A percentile compares a stretch with the other conserved stretches of the same genome.
These are phyloP conservation scores for Pachyramphus minor DNA, from an alignment of 2,113 vertebrate genomes.

Conservation along the genomic window DNA sequence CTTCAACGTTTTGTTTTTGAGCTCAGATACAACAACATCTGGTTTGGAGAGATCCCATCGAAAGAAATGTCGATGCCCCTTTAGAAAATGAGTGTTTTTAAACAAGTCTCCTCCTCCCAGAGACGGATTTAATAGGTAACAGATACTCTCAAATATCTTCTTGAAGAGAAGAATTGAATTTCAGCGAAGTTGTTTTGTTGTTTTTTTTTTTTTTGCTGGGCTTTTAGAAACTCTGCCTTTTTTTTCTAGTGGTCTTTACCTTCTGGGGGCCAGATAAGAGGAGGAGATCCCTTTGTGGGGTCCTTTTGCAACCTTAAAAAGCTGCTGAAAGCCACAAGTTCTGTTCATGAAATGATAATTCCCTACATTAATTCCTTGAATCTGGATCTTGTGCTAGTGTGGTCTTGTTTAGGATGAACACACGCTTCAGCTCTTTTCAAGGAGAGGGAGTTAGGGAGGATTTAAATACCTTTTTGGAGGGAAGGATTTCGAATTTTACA, in stretches of 20 bases:
- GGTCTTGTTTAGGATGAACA: neutral
- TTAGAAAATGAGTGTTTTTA: neutral
- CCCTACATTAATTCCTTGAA: neutral
- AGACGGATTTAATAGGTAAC: neutral
- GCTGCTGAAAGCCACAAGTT: neutral
- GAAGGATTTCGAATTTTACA: neutral
- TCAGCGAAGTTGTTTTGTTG: too few relatives aligned
- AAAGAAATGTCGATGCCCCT: neutral
- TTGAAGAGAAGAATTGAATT: neutral
- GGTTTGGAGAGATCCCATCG: neutral
- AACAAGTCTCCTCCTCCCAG: neutral
- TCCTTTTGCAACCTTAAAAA: neutral
- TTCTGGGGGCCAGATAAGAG: neutral
- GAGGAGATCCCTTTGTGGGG: neutral
- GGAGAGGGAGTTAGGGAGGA: neutral
- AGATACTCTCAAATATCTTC: neutral
- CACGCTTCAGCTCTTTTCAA: neutral
- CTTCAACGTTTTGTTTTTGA: neutral
- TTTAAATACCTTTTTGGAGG: neutral
- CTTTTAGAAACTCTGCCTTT: neutral
- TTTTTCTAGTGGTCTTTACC: neutral
- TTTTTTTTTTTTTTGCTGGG: neutral
- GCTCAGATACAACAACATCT: neutral
- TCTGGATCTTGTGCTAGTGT: neutral
- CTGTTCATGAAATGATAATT: neutral